Base-by-base conservation (phyloP, 1,140 invertebrate species). In the Pseudomyrmex gracilis region DNA sequence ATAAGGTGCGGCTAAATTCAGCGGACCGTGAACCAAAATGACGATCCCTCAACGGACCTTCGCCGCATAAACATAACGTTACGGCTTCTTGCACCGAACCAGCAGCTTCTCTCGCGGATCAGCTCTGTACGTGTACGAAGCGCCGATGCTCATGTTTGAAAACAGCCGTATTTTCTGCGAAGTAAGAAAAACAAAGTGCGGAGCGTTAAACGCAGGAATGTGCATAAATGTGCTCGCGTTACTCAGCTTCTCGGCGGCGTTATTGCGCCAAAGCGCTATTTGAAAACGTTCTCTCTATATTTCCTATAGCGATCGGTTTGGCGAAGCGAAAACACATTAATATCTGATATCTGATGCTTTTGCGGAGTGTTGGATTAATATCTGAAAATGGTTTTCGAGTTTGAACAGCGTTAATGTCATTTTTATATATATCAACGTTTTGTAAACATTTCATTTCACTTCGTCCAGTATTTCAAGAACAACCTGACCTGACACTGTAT, bases 21-120 rank as follows among this genome's bases (percentile, higher is more conserved):
- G n/a, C 89, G 90, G 92, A 93, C 91, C 93, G 84, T 93, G 93
- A 92, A 90, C 85, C 78, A 87, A 93, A 92, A 92, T 90, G 89
- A 91, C 87, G 71, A 88, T 83, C 82, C 85, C 88, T 85, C 85
- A 83, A 76, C 87, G 84, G 20, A 60, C 78, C 61, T 67, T 73
- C 8, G 13, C 84, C 64, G 73, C 60, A 82, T 83, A 90, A 89
- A 83, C 76, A 80, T 63, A 60, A 87, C 85, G 90, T 93, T 90
- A 91, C 90, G 90, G 83, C 74, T 63, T 91, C 89, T 89, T 90
- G 90, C 86, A 17, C 47, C 73, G 53, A 47, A 34, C 73, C 24
- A 12, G 51, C 63, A 3, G 49, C 10, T 13, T 51, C 49, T 73
- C 55, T 71, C 45, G 45, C 34, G 7, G 71, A 73, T 73, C 71